phyloP scores from a whole-genome alignment of 2,113 vertebrate species.

The Albula goreensis region DNA sequence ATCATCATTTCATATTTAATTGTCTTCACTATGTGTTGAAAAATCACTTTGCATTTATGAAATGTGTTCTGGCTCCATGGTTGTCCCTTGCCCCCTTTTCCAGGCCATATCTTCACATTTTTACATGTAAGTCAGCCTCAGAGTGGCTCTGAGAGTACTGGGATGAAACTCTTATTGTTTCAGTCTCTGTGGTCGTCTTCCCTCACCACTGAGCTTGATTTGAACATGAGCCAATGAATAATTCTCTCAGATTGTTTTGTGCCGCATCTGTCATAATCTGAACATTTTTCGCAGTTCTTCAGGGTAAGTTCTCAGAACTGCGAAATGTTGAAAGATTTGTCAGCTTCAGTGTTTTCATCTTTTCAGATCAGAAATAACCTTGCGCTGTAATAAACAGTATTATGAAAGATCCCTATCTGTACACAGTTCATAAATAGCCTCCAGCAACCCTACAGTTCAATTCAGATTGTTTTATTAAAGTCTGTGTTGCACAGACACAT shows the following conservation, averaged over 20 bases:
- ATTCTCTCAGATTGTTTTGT: not conserved
- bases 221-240: not conserved
- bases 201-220: not conserved
- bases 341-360: slow-evolving; percentile 1
- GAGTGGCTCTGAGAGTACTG: not conserved
- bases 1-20: too few relatives aligned
- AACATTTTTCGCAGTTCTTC: not conserved
- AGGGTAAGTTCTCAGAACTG: not conserved
- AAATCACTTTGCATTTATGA: too few relatives aligned
- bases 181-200: not conserved
- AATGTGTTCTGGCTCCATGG: not conserved
- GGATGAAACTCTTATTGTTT: not conserved
- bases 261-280: not conserved
- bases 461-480: slow-evolving; percentile 7
- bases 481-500: not conserved
- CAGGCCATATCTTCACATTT: not conserved
- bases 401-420: not conserved
- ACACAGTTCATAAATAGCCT: not conserved
- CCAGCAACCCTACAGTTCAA: not conserved
- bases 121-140: not conserved
- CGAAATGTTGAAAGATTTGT: not conserved
- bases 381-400: not conserved
- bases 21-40: too few relatives aligned
- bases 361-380: slow-evolving; percentile 6
- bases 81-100: not conserved